A percentile compares a stretch with the other conserved stretches of the same genome.
phyloP scores from a whole-genome alignment of 92 coral and sea anemone genomes.

The Phenganax marumi region DNA sequence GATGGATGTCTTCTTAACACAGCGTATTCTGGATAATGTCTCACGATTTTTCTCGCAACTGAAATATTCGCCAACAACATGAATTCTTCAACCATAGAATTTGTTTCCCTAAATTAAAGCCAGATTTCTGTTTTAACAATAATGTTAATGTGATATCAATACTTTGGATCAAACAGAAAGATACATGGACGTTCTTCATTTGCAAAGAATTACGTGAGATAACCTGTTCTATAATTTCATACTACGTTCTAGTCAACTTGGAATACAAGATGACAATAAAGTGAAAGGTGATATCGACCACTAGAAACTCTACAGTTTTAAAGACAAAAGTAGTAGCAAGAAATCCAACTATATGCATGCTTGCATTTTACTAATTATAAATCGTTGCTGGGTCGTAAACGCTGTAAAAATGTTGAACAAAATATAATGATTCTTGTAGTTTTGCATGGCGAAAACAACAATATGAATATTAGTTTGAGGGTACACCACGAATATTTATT shows the following conservation, averaged over 20 bases:
- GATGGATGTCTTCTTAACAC: constrained; percentile 90
- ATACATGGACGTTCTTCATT: background rate
- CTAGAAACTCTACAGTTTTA: background rate
- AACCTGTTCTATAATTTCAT: no score
- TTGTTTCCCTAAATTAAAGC: constrained; percentile 71
- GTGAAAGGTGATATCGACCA: background rate
- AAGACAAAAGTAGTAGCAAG: no score
- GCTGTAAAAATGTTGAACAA: background rate
- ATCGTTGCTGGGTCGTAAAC: background rate
- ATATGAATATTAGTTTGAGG: no score
- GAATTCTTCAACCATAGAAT: constrained; percentile 96
- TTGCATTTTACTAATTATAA: no score
- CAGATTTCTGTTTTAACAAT: no score
- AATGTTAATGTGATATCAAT: background rate
- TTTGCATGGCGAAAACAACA: no score
- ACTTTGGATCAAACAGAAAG: background rate
- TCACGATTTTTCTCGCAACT: constrained; percentile 86
- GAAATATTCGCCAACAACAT: constrained; percentile 99
- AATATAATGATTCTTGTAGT: constrained; percentile 23
- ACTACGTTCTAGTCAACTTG: no score
- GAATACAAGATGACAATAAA: no score
- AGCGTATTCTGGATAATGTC: constrained; percentile 90
- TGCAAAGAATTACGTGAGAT: no score
- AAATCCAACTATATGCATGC: no score
- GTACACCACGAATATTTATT: no score